Percentiles rank a stretch among this genome's conserved stretches.
These are phyloP conservation scores for Teinopalpus imperialis DNA, from an alignment of 2,888 invertebrate genomes.

Conservation along the genomic window DNA sequence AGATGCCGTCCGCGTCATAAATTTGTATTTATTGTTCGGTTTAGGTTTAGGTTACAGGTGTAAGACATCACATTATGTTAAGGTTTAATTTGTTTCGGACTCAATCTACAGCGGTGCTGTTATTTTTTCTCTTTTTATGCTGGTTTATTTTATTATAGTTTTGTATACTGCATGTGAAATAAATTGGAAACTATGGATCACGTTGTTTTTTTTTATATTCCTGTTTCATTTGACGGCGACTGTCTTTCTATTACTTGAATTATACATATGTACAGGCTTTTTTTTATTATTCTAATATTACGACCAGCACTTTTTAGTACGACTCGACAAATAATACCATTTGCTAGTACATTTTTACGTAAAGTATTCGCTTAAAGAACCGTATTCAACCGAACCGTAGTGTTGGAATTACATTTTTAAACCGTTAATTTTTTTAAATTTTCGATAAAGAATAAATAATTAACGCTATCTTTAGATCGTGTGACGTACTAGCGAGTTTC, in stretches of 20 bases:
- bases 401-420: too few relatives aligned
- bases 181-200: not conserved
- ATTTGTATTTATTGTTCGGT: slow-evolving; percentile 38
- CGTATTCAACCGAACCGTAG: too few relatives aligned
- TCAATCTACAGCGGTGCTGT: slow-evolving; percentile 35
- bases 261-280: too few relatives aligned
- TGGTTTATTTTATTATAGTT: slow-evolving; percentile 24
- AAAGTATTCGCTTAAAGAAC: too few relatives aligned
- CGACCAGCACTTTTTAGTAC: too few relatives aligned
- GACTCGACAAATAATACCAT: not conserved
- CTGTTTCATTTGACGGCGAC: not conserved
- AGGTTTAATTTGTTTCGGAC: slow-evolving; percentile 35
- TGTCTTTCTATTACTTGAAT: too few relatives aligned
- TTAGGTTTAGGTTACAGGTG: slow-evolving; percentile 50
- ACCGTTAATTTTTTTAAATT: too few relatives aligned
- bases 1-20: slow-evolving; percentile 21
- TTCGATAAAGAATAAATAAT: too few relatives aligned
- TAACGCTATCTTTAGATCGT: too few relatives aligned
- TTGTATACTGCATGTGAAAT: slow-evolving; percentile 12
- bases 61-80: slow-evolving; percentile 54
- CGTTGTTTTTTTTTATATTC: not conserved
- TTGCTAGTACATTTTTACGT: too few relatives aligned
- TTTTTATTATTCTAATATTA: too few relatives aligned
- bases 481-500: too few relatives aligned
- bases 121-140: slow-evolving; percentile 41